Conservation (phyloP, 2,888 invertebrate genomes). For the Dyspetes luteomarginatus region DNA sequence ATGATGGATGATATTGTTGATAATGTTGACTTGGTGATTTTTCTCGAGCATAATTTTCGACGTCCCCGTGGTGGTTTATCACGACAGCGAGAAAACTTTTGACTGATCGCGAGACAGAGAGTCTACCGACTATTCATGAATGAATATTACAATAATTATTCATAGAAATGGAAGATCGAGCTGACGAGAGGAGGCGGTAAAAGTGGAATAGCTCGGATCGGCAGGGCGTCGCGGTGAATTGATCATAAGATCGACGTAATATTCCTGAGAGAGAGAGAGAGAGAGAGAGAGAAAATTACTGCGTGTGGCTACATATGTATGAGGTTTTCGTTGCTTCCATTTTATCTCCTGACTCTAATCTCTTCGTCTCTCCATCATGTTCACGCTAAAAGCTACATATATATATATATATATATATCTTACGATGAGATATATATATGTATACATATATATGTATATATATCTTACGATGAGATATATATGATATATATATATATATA, state of each 20-base stretch:
- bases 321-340: slow-evolving; percentile 24
- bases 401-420: not conserved
- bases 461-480: too few species aligned
- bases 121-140: slow-evolving; percentile 43
- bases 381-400: not conserved
- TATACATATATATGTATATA: not conserved
- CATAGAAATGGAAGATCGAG: slow-evolving; percentile 41
- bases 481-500: not conserved
- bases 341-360: slow-evolving; percentile 1
- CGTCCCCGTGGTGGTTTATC: not conserved
- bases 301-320: slow-evolving; percentile 54
- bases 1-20: not conserved
- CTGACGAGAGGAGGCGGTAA: not conserved
- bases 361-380: not conserved
- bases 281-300: slow-evolving; percentile 35
- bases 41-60: not conserved
- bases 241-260: slow-evolving; percentile 43
- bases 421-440: too few species aligned
- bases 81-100: not conserved
- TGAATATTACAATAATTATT: slow-evolving; percentile 54
- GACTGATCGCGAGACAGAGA: slow-evolving; percentile 35
- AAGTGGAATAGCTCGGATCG: not conserved
- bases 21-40: not conserved
- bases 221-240: slow-evolving; percentile 7
- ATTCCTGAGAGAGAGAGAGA: not conserved